Evolutionary conservation across 1,140 invertebrate genomes (phyloP).

Genomic region (Sycobia sp.): DNA sequence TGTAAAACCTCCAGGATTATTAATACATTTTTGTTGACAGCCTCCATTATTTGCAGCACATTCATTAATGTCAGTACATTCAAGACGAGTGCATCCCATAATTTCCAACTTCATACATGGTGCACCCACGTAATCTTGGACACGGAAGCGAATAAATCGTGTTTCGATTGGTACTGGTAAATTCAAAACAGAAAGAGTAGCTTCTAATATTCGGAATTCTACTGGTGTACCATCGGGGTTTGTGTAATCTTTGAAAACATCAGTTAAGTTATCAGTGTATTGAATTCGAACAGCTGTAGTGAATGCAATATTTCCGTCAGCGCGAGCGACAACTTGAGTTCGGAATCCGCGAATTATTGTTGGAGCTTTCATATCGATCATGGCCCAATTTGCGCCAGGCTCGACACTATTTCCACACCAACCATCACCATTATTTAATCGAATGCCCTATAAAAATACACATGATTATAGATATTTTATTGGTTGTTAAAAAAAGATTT

Average conservation of each 20-base stretch:
- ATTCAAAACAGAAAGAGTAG: slow-evolving; percentile 86
- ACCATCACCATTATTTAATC: slow-evolving; percentile 79
- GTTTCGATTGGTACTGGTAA: slow-evolving; percentile 91
- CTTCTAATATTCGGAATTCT: slow-evolving; percentile 86
- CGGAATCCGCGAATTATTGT: slow-evolving; percentile 88
- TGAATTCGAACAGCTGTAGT: slow-evolving; percentile 85
- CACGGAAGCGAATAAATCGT: slow-evolving; percentile 83
- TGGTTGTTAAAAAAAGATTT: too few species aligned
- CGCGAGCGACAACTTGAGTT: slow-evolving; percentile 81
- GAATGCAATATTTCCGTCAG: slow-evolving; percentile 81
- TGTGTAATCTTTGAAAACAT: slow-evolving; percentile 87
- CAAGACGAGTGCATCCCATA: slow-evolving; percentile 89
- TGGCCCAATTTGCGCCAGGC: slow-evolving; percentile 85
- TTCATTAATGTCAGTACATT: slow-evolving; percentile 92
- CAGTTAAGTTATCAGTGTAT: slow-evolving; percentile 87
- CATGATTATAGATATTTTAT: too few species aligned
- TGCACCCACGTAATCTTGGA: slow-evolving; percentile 86
- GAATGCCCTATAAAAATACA: slow-evolving; percentile 69
- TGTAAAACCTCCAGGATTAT: slow-evolving; percentile 82
- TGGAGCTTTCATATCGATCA: slow-evolving; percentile 87
- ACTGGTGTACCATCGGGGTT: slow-evolving; percentile 92
- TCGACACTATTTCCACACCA: slow-evolving; percentile 89
- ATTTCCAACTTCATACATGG: slow-evolving; percentile 91
- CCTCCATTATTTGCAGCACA: slow-evolving; percentile 88
- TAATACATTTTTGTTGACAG: slow-evolving; percentile 93